Evolutionary conservation across 2,797 vertebrate genomes (phyloP), one percentile per base, ranked within the genome.

Genomic region (Megaceryle alcyon): DNA sequence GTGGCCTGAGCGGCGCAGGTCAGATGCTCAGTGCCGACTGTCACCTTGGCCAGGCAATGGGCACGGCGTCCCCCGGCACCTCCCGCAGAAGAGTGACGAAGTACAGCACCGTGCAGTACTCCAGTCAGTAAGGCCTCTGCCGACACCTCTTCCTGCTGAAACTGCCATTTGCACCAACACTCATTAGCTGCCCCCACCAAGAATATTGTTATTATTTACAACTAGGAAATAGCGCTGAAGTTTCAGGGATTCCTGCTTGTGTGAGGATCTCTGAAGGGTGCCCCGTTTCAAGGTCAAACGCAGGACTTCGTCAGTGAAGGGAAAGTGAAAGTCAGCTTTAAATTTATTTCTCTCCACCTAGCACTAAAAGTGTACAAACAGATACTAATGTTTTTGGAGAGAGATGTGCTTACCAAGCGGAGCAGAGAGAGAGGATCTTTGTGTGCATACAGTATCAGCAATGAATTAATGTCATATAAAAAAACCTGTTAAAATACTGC

Each of bases 41-140:
- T 69, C 96, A 97, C 57, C 92, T 98, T 54, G 94, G 96, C 71
- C 98, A 98, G 77, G 95, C 97, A 49, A 82, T 98, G 69, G 96
- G 96, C 43, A 96, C 96, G 0, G 97, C 80, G 1, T 98, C 98
- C 37, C 98, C 98, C 3, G 86, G 97, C 68, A 96, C 98, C 60
- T 93, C 98, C 39, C 97, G 94, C 81, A 98, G 96, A 35, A 97
- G 97, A 86, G 96, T 98, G 53, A 98, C 98, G 41, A 97, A 98
- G 71, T 98, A 98, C 37, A 98, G 98, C 95, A 98, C 98, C 0
- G 48, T 98, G 60, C 98, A 98, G 54, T 98, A 98, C 17, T 97
- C 97, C 71, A 98, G 98, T 76, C 95, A 98, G 77, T 97, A 95
- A 96, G 86, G 44, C 72, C 88, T 51, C 79, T 82, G 72, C 28